Percentiles rank a stretch among this genome's conserved stretches.
Evolutionary conservation across 1,140 invertebrate species (phyloP).

Genomic region (Acromyrmex echinatior): DNA sequence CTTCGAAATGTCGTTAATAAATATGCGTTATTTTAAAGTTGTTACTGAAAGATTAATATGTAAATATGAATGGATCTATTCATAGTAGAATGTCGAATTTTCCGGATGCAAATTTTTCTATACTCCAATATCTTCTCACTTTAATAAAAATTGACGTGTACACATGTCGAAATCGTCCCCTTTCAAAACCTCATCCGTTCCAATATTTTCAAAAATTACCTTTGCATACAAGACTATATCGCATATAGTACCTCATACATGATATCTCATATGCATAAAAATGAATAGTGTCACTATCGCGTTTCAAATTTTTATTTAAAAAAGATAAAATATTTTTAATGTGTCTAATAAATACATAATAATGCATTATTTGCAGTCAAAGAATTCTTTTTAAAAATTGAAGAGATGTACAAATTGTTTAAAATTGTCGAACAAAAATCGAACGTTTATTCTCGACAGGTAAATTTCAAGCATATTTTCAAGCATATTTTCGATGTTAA

Average conservation of each 20-base stretch:
- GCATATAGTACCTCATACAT: background rate
- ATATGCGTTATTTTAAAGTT: constrained; percentile 3
- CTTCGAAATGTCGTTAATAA: background rate
- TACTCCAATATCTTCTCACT: constrained; percentile 16
- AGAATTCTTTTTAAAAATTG: background rate
- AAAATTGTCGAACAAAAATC: background rate
- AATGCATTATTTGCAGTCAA: background rate
- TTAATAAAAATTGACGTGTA: constrained; percentile 42
- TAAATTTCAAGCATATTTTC: background rate
- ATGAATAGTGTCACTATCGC: constrained; percentile 17
- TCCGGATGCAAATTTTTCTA: constrained; percentile 44
- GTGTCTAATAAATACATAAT: constrained; percentile 9
- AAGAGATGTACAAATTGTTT: background rate
- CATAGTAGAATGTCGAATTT: constrained; percentile 16
- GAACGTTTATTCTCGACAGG: background rate
- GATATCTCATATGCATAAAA: constrained; percentile 38
- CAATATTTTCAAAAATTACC: constrained; percentile 63
- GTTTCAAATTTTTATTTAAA: background rate
- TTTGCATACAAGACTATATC: constrained; percentile 35
- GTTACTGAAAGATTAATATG: constrained; percentile 39
- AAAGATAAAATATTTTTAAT: background rate
- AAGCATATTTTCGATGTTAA: background rate
- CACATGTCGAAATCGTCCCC: constrained; percentile 21
- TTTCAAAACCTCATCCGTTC: constrained; percentile 17
- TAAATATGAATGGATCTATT: constrained; percentile 26